A percentile compares a stretch with the other conserved stretches of the same genome.
Conservation (phyloP, 2,888 invertebrate genomes). For the Leptopilina drosophilae region DNA sequence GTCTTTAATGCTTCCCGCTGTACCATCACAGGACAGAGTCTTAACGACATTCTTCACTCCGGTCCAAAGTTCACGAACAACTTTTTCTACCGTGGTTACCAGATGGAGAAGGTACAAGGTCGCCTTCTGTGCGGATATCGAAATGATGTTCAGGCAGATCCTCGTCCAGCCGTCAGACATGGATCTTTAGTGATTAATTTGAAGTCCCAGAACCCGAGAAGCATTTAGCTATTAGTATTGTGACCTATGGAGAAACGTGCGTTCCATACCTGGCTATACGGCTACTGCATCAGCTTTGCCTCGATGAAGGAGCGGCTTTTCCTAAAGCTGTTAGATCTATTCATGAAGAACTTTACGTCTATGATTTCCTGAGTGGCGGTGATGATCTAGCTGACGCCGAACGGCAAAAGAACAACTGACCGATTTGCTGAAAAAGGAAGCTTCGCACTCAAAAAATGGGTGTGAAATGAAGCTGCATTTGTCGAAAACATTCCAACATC, state of each 20-base stretch:
- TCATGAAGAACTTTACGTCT: slow-evolving; percentile 23
- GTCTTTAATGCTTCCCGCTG: slow-evolving; percentile 12
- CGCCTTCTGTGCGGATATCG: slow-evolving; percentile 35
- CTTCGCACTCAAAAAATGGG: slow-evolving; percentile 29
- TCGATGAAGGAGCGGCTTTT: slow-evolving; percentile 27
- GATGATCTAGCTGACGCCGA: not conserved
- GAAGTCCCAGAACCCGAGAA: not conserved
- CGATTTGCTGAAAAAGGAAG: not conserved
- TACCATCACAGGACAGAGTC: not conserved
- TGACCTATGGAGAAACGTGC: slow-evolving; percentile 12
- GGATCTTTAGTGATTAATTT: slow-evolving; percentile 31
- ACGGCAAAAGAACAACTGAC: not conserved
- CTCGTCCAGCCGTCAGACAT: not conserved
- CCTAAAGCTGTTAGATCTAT: slow-evolving; percentile 5
- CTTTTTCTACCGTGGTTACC: not conserved
- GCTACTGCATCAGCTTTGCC: slow-evolving; percentile 13
- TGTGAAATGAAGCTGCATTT: not conserved
- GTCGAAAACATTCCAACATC: not conserved
- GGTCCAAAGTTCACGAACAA: not conserved
- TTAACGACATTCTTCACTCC: slow-evolving; percentile 24
- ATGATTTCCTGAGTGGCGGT: slow-evolving; percentile 36
- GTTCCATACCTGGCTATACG: slow-evolving; percentile 39
- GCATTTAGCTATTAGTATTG: not conserved
- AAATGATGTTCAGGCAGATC: slow-evolving; percentile 3
- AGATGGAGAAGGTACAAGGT: slow-evolving; percentile 17